Conservation (phyloP, 1,140 invertebrate genomes). For the Solen grandis region DNA sequence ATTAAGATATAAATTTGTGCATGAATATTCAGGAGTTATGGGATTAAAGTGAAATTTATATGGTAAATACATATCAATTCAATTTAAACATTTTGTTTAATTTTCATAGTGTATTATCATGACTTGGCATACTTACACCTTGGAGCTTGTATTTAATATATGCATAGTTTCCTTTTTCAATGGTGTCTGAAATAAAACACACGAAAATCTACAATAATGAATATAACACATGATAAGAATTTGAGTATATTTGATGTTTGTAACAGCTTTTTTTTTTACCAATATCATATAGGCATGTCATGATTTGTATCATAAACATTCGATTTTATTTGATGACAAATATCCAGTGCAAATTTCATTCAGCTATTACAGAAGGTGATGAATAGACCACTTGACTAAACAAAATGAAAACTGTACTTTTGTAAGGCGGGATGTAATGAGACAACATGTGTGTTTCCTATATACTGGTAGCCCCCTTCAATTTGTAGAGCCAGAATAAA, state of each 20-base stretch:
- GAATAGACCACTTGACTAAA: too few relatives aligned
- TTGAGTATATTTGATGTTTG: background rate
- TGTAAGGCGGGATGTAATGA: background rate
- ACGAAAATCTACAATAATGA: background rate
- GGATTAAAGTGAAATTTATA: too few relatives aligned
- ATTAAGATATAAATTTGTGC: too few relatives aligned
- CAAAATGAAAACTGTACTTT: background rate
- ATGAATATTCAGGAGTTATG: too few relatives aligned
- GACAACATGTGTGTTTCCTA: background rate
- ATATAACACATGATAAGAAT: background rate
- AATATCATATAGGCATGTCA: background rate
- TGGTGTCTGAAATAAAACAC: conserved; percentile 57
- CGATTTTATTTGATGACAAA: too few relatives aligned
- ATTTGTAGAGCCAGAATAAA: background rate
- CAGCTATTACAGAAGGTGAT: too few relatives aligned
- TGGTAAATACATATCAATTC: too few relatives aligned
- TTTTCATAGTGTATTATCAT: background rate
- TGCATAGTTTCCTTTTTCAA: conserved; percentile 56
- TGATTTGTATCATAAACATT: too few relatives aligned
- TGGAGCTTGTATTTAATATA: conserved; percentile 29
- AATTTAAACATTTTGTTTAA: too few relatives aligned
- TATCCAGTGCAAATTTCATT: too few relatives aligned
- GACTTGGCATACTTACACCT: conserved; percentile 35
- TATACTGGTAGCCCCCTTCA: background rate
- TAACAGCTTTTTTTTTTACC: background rate